Evolutionary conservation across 2,797 vertebrate species (phyloP), one percentile per base, ranked within the genome.

Genomic region (Sylvilagus floridanus): DNA sequence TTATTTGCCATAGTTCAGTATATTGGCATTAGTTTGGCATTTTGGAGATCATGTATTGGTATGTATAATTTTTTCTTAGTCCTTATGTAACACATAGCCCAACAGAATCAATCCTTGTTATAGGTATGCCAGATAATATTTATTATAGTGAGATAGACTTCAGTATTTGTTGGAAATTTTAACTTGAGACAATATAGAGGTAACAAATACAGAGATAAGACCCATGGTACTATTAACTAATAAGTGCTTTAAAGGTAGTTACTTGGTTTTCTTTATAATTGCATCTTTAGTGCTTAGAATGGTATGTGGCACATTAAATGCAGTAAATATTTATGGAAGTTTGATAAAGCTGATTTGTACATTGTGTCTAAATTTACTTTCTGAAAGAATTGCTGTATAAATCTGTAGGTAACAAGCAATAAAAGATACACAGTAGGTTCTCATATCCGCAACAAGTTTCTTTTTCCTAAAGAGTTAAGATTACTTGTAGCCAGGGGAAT

Each of bases 241-340:
- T 69, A 68, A 87, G 37, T 88, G 24, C 66, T 50, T 93, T 86
- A 84, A 78, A 60, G 65, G 8, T 22, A 73, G 57, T 77, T 50
- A 68, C n/a, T 84, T 94, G 50, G 2, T 85, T 84, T 96, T 95
- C 50, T 93, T 83, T 84, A 32, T 77, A 68, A 65, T 90, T 72
- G 11, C 69, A 17, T 73, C 66, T 82, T 79, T 84, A 47, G 50
- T 81, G 37, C 62, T 90, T 88, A 83, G 63, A 93, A 57, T 72
- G 22, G 66, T 79, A 8, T 17, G 8, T 91, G 50, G 65, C 42
- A 84, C 10, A 68, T 71, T 50, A 35, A 50, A 60, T 86, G 60
- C 63, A 87, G 13, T 82, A 26, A 83, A 4, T 92, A 60, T 93
- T 52, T 89, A 83, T 76, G 89, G 68, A 90, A 57, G 79, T 32